Evolutionary conservation across 2,113 vertebrate genomes (phyloP).

Genomic region (Thymallus thymallus): DNA sequence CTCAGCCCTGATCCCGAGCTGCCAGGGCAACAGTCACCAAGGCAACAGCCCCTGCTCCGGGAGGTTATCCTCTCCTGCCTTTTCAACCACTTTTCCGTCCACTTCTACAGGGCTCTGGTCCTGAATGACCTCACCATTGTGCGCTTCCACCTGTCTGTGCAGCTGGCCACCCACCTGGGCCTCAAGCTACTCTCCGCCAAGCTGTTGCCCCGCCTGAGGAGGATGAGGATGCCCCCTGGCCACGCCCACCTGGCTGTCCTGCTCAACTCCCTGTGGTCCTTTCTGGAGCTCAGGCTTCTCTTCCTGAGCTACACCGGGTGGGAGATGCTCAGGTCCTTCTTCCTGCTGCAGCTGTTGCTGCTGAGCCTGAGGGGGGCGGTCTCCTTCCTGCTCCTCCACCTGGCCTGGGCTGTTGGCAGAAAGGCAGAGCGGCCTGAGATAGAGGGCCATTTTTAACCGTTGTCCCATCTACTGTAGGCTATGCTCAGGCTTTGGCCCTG

Average conservation of each 20-base stretch:
- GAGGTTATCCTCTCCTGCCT: conserved; percentile 23
- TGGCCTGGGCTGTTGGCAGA: conserved; percentile 2
- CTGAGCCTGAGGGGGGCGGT: background rate
- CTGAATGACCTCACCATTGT: background rate
- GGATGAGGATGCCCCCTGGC: background rate
- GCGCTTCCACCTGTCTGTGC: conserved; percentile 13
- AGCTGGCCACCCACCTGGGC: conserved; percentile 12
- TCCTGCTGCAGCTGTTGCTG: conserved; percentile 3
- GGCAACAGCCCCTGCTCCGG: conserved; percentile 9
- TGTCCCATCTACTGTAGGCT: background rate
- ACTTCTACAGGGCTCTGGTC: conserved; percentile 10
- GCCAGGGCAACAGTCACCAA: background rate
- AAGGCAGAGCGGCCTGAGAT: background rate
- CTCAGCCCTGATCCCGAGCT: conserved; percentile 5
- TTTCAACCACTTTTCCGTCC: conserved; percentile 24
- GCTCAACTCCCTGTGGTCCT: conserved; percentile 1
- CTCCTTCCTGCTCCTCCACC: background rate
- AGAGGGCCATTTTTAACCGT: too few relatives aligned
- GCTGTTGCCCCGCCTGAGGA: background rate
- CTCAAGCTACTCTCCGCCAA: background rate
- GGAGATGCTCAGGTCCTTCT: background rate
- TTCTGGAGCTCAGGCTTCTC: background rate
- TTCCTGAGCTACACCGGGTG: background rate
- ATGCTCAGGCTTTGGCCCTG: background rate
- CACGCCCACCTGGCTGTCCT: background rate